phyloP scores from a whole-genome alignment of 2,113 vertebrate genomes.

The Apodemus speciosus region DNA sequence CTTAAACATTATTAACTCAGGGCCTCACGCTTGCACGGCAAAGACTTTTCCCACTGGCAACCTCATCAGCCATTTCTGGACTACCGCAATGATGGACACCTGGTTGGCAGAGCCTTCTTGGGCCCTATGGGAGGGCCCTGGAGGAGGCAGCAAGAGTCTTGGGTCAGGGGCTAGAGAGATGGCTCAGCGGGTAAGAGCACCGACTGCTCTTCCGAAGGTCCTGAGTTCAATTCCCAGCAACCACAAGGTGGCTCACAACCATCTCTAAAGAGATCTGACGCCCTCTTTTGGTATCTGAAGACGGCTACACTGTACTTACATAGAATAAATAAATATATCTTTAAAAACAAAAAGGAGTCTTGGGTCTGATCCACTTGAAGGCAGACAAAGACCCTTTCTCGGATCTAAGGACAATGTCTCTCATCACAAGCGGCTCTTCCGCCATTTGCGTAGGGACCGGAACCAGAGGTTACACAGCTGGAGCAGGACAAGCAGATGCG shows the following conservation, averaged over 20 bases:
- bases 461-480: neutral
- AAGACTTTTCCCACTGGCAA: neutral
- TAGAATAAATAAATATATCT: no score
- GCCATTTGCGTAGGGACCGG: neutral
- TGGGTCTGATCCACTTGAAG: neutral
- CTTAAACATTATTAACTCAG: neutral
- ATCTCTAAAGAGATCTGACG: no score
- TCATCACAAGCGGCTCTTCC: accelerated
- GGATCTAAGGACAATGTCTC: neutral
- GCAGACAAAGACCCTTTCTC: neutral
- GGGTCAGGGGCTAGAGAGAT: neutral
- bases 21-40: no score
- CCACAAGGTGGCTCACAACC: no score
- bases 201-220: no score
- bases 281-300: no score
- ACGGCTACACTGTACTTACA: no score
- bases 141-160: neutral
- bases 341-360: neutral
- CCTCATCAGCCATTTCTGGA: neutral
- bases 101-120: neutral
- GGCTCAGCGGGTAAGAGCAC: no score
- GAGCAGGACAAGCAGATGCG: neutral
- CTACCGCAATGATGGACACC: neutral
- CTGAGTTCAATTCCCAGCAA: no score
- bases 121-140: neutral